Percentiles rank a stretch among this genome's conserved stretches.
These are phyloP conservation scores for Trypoxylon attenuatum DNA, from an alignment of 2,888 invertebrate species.

Conservation along the genomic window DNA sequence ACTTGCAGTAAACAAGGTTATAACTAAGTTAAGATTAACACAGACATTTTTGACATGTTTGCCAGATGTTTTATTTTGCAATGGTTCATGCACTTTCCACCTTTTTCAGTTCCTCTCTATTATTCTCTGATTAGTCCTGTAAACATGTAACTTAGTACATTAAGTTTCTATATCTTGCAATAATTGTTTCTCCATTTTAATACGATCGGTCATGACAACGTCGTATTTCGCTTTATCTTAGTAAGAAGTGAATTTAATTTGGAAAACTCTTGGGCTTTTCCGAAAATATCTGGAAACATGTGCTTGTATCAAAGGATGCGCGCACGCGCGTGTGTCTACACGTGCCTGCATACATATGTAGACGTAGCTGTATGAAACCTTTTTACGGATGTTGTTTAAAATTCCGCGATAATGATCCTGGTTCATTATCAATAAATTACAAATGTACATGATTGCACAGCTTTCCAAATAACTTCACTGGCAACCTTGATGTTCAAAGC, in stretches of 20 bases:
- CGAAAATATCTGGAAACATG: not conserved
- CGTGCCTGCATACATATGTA: slow-evolving; percentile 14
- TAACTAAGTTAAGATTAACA: not conserved
- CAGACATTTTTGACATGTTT: not conserved
- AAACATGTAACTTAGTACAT: not conserved
- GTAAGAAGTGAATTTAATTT: not conserved
- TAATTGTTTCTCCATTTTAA: not conserved
- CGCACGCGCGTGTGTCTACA: slow-evolving; percentile 11
- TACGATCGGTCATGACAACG: not conserved
- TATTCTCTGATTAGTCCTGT: not conserved
- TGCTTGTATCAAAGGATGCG: not conserved
- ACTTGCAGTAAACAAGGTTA: not conserved
- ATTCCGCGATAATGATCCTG: slow-evolving; percentile 36
- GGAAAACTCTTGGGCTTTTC: slow-evolving; percentile 17
- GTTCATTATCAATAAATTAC: slow-evolving; percentile 47
- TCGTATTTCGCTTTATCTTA: not conserved
- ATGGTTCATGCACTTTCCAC: not conserved
- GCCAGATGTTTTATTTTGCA: not conserved
- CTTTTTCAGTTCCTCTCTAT: not conserved
- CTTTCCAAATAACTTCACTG: slow-evolving; percentile 61
- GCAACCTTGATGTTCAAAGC: slow-evolving; percentile 56
- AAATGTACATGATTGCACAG: slow-evolving; percentile 61
- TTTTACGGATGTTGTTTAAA: slow-evolving; percentile 32
- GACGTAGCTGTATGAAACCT: slow-evolving; percentile 13
- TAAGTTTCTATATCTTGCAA: not conserved